A percentile compares a stretch with the other conserved stretches of the same genome.
These are phyloP conservation scores for Pontoporia blainvillei DNA, from an alignment of 2,113 vertebrate genomes.

Conservation along the genomic window DNA sequence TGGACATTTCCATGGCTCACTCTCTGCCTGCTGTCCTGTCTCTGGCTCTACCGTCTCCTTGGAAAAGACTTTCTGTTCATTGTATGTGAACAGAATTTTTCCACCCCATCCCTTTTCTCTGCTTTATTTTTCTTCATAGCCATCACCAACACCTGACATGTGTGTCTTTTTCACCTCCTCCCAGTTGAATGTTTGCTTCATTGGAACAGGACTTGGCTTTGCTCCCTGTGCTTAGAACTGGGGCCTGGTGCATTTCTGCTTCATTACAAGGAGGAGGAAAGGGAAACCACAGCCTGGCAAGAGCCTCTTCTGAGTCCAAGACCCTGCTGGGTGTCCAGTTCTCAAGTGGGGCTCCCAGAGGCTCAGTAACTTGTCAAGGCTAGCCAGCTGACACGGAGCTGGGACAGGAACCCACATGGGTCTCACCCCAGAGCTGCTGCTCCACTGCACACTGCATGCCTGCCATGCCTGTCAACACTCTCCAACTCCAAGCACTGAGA, in stretches of 20 bases:
- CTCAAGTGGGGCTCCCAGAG: background rate
- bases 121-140: background rate
- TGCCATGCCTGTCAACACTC: background rate
- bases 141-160: no score
- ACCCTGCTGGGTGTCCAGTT: background rate
- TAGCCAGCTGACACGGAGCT: background rate
- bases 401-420: background rate
- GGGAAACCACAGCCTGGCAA: background rate
- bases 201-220: background rate
- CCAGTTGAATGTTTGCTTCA: background rate
- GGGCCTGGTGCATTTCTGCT: background rate
- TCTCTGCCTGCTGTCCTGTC: background rate
- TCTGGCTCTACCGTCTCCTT: background rate
- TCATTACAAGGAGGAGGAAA: background rate
- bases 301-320: background rate
- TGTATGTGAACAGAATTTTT: background rate
- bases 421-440: background rate
- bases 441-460: accelerated
- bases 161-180: background rate
- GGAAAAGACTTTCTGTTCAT: background rate
- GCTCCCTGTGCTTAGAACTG: background rate
- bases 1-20: accelerated
- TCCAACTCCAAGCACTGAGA: no score
- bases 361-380: background rate
- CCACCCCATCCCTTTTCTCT: background rate